phyloP scores from a whole-genome alignment of 1,140 invertebrate genomes.

The Eupeodes corollae region DNA sequence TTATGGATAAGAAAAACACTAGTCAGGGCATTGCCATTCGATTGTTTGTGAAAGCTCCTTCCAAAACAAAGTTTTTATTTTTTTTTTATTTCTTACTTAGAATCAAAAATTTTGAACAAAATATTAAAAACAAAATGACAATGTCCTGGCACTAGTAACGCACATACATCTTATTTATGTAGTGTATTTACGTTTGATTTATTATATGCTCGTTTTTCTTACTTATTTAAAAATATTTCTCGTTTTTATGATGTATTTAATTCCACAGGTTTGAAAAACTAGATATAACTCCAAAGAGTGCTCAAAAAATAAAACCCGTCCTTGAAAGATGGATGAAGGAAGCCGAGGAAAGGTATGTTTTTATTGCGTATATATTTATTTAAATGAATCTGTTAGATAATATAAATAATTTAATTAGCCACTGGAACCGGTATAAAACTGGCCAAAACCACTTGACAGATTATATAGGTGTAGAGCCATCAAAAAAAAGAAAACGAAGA shows the following conservation, averaged over 20 bases:
- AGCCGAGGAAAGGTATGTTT: conserved; percentile 85
- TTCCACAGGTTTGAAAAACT: conserved; percentile 90
- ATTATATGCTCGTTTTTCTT: neutral
- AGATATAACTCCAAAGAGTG: conserved; percentile 98
- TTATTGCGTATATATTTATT: conserved; percentile 19
- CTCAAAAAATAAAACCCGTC: conserved; percentile 97
- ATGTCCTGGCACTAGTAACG: conserved; percentile 49
- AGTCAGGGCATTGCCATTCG: conserved; percentile 37
- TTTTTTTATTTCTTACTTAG: conserved; percentile 3
- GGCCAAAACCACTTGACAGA: conserved; percentile 87
- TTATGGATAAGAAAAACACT: conserved; percentile 11
- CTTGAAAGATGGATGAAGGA: conserved; percentile 97
- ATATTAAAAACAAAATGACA: conserved; percentile 44
- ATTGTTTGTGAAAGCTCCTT: conserved; percentile 1
- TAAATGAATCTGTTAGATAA: neutral
- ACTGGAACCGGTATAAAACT: conserved; percentile 69
- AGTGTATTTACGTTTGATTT: conserved; percentile 1
- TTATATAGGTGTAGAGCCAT: conserved; percentile 90
- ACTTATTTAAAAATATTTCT: neutral
- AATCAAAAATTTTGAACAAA: conserved; percentile 2
- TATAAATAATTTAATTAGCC: conserved; percentile 13
- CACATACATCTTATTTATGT: neutral
- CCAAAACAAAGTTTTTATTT: conserved; percentile 1
- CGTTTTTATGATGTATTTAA: neutral
- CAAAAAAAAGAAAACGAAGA: conserved; percentile 89